Evolutionary conservation across 2,888 invertebrate genomes (phyloP).

Genomic region (Melanophora roralis): DNA sequence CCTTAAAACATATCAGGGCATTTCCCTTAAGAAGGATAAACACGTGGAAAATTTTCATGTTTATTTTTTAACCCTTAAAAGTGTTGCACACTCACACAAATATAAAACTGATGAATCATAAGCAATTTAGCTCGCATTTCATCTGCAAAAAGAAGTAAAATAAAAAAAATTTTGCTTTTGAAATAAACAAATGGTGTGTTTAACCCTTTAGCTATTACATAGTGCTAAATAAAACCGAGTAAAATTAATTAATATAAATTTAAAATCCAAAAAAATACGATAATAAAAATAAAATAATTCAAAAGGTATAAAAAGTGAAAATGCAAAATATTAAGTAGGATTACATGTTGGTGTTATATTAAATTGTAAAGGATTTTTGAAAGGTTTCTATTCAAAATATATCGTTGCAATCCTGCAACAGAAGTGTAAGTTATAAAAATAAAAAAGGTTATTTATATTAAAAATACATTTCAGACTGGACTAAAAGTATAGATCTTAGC

Average conservation of each 20-base stretch:
- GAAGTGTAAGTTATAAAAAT: too few relatives aligned
- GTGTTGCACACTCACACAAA: not conserved
- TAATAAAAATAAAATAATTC: not conserved
- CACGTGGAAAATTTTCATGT: constrained; percentile 26
- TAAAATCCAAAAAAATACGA: not conserved
- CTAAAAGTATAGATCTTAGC: too few relatives aligned
- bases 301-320: too few relatives aligned
- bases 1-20: not conserved
- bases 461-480: too few relatives aligned
- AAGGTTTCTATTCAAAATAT: too few relatives aligned
- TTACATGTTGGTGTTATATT: too few relatives aligned
- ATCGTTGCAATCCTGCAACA: too few relatives aligned
- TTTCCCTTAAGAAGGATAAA: constrained; percentile 24
- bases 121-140: not conserved
- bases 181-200: not conserved
- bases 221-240: too few relatives aligned
- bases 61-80: not conserved
- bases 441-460: too few relatives aligned
- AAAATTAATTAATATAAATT: not conserved
- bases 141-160: not conserved
- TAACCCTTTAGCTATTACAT: not conserved
- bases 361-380: too few relatives aligned
- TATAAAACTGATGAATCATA: not conserved
- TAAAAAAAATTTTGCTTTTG: too few relatives aligned
- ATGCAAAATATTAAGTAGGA: too few relatives aligned